Conservation (phyloP, 2,113 vertebrate species). For the rat (Rattus norvegicus) region GRCr8 NC_086020.1:214848501-214849000, state of each 20-base stretch:
- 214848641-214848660: slow-evolving; percentile 50
- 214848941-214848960: not conserved
- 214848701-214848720: not conserved
- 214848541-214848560: slow-evolving; percentile 14
- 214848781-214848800: not conserved
- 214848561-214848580: slow-evolving; percentile 23
- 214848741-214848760: not conserved
- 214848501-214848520: not conserved
- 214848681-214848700: not conserved
- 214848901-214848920: not conserved
- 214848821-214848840: not conserved
- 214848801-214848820: not conserved
- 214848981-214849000: not conserved
- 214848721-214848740: not conserved
- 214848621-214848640: slow-evolving; percentile 34
- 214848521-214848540: slow-evolving; percentile 5
- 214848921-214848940: not conserved
- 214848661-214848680: not conserved
- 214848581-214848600: not conserved
- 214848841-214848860: not conserved
- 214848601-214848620: slow-evolving; percentile 15
- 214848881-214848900: not conserved
- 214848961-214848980: not conserved
- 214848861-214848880: not conserved
- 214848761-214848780: not conserved